Conservation (phyloP, 1,140 invertebrate genomes). For the fruit fly (Drosophila melanogaster) region Release_6_plus_ISO1_MT NT_033779.5:4103501-4104000, state of each 20-base stretch:
- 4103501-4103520: slow-evolving; percentile 74
- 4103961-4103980: too few species aligned
- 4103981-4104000: too few species aligned
- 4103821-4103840: slow-evolving; percentile 2
- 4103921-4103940: slow-evolving; percentile 31
- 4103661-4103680: slow-evolving; percentile 83
- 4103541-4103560: slow-evolving; percentile 34
- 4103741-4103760: slow-evolving; percentile 6
- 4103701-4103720: slow-evolving; percentile 59
- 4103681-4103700: slow-evolving; percentile 69
- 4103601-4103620: background rate
- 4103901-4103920: slow-evolving; percentile 60
- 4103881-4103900: slow-evolving; percentile 81
- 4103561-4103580: slow-evolving; percentile 24
- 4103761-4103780: slow-evolving; percentile 7
- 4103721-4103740: slow-evolving; percentile 32
- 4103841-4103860: slow-evolving; percentile 6
- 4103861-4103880: slow-evolving; percentile 61
- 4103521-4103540: slow-evolving; percentile 45
- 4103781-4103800: slow-evolving; percentile 23
- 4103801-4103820: background rate
- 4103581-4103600: slow-evolving; percentile 29
- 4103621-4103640: slow-evolving; percentile 32
- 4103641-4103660: slow-evolving; percentile 67
- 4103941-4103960: too few species aligned